Evolutionary conservation across 2,888 invertebrate species (phyloP), one percentile per base, ranked within the genome.

Genomic region (Steinernema hermaphroditum): DNA sequence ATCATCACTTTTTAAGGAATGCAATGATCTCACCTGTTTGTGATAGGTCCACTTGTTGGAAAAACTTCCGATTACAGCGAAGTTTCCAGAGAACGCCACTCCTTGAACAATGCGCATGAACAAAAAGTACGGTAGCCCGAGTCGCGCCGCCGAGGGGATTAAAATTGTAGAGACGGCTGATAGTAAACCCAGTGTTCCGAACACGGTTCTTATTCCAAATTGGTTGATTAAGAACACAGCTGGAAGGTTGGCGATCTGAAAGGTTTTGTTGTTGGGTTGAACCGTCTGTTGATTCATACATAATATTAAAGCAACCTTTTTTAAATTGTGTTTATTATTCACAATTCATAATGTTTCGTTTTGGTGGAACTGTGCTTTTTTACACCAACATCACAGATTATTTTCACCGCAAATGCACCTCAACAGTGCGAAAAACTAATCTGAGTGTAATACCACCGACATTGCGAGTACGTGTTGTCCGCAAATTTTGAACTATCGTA

Each of bases 141-240:
- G 54, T 12, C 54, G 54, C 2, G 54, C 54, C 2, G 54, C 54
- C 9, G 54, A 27, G 8, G 75, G 75, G 12, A 75, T 57, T 19
- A 62, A n/a, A n/a, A 70, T 34, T 1, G 75, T 75, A 9, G 72
- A 70, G 6, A 75, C 9, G 4, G 75, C 57, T 1, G 75, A 75
- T 0, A 73, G 41, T 14, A 75, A 29, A 12, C 72, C 43, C 1
- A 73, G 50, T 12, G 62, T 8, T 19, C 75, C 73, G 57, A 73
- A 54, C 12, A 75, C 71, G 24, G 27, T 27, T 4, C 54, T 14
- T 12, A 54, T 54, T 4, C 54, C 54, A 22, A 27, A 54, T 14
- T 27, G 54, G 19, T 54, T 54, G 27, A 54, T 54, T 2, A 54
- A 6, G 54, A 8, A 22, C n/a, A 22, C 54, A 27, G 54, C 14